Evolutionary conservation across 2,113 vertebrate genomes (phyloP).

Genomic region (Rhynchomys soricoides): DNA sequence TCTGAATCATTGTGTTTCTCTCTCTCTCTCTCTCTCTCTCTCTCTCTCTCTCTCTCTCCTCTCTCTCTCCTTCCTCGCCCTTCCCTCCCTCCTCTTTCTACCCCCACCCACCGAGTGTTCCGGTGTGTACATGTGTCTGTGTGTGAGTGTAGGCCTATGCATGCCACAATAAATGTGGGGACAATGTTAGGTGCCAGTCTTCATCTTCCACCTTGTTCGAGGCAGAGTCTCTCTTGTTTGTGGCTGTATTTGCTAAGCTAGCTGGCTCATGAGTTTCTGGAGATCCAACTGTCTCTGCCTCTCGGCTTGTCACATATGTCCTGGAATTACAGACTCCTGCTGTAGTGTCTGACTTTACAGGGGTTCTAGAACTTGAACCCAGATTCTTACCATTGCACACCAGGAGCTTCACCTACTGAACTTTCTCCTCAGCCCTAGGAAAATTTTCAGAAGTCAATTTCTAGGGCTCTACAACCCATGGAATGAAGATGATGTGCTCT

Average conservation of each 20-base stretch:
- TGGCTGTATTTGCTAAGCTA: not conserved
- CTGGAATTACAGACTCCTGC: not conserved
- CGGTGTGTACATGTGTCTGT: not conserved
- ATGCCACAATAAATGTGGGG: not conserved
- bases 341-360: not conserved
- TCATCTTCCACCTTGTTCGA: not conserved
- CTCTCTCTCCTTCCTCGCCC: not conserved
- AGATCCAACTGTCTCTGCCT: not conserved
- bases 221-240: not conserved
- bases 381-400: not conserved
- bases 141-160: not conserved
- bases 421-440: not conserved
- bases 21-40: not conserved
- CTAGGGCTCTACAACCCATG: not conserved
- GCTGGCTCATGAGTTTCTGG: not conserved
- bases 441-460: not conserved
- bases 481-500: not conserved
- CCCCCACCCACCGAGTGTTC: not conserved
- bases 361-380: not conserved
- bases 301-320: not conserved
- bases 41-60: too few species aligned
- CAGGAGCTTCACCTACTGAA: not conserved
- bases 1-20: not conserved
- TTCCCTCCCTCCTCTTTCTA: not conserved
- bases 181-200: not conserved